These are phyloP conservation scores for Eilema caniola DNA, from an alignment of 2,888 invertebrate genomes.

Conservation along the genomic window DNA sequence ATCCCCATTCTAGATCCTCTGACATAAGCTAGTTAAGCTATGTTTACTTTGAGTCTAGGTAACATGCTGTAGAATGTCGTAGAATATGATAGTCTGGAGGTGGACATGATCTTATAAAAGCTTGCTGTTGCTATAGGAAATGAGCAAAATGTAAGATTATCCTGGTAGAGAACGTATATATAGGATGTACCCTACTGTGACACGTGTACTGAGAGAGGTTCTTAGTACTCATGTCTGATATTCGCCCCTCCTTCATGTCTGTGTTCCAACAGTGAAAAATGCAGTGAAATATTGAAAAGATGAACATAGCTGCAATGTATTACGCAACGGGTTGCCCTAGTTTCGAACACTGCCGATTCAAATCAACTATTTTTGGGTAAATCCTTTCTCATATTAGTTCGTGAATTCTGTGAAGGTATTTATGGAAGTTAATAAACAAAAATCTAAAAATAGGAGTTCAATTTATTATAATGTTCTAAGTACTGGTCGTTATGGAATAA, in stretches of 20 bases:
- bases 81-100: too few species aligned
- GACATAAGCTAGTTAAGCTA: too few species aligned
- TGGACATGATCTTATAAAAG: too few species aligned
- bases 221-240: too few species aligned
- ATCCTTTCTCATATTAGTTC: constrained; percentile 27
- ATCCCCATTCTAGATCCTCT: too few species aligned
- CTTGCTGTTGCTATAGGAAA: too few species aligned
- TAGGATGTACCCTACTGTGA: too few species aligned
- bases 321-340: constrained; percentile 32
- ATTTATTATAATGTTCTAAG: not conserved
- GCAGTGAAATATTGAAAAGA: constrained; percentile 26
- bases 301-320: constrained; percentile 22
- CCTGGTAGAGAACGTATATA: not conserved
- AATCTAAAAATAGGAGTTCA: not conserved
- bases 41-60: too few species aligned
- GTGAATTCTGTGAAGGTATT: not conserved
- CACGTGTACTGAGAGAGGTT: too few species aligned
- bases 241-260: not conserved
- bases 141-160: not conserved
- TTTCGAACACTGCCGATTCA: constrained; percentile 31
- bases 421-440: not conserved
- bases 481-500: too few species aligned
- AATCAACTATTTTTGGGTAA: constrained; percentile 38
- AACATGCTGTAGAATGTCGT: too few species aligned
- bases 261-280: constrained; percentile 15